A percentile compares a stretch with the other conserved stretches of the same genome.
phyloP scores from a whole-genome alignment of 92 coral and sea anemone species.

The Pocillopora meandrina region DNA sequence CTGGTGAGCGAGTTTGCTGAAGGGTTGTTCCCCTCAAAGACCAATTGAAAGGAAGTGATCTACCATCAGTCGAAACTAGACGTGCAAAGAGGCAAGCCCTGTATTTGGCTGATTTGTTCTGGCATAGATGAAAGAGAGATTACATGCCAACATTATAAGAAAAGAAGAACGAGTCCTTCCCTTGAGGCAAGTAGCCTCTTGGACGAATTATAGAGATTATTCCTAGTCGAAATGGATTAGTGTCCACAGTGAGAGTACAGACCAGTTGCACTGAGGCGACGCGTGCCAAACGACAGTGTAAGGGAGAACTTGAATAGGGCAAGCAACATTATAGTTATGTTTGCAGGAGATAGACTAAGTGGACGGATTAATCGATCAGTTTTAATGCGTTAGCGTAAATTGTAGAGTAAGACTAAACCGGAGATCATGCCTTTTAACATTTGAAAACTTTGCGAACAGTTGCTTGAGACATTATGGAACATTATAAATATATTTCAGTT shows the following conservation, averaged over 20 bases:
- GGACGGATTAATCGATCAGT: neutral
- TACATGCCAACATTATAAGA: conserved; percentile 39
- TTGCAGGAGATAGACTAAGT: neutral
- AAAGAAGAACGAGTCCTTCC: conserved; percentile 4
- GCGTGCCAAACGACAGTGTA: conserved; percentile 42
- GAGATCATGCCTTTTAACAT: no score
- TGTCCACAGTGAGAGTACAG: conserved; percentile 61
- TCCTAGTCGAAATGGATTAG: conserved; percentile 43
- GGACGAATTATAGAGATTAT: neutral
- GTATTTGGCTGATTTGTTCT: conserved; percentile 34
- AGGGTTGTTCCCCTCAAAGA: no score
- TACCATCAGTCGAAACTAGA: neutral
- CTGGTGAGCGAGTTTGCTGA: no score
- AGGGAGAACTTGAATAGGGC: conserved; percentile 12
- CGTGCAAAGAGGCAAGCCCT: conserved; percentile 44
- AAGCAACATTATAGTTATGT: neutral
- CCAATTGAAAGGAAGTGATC: no score
- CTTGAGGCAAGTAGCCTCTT: neutral
- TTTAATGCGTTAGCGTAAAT: no score
- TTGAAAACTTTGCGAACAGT: no score
- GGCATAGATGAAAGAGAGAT: conserved; percentile 44
- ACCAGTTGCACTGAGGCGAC: conserved; percentile 59
- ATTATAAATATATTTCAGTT: no score
- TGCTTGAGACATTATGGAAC: no score
- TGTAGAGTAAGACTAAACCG: no score